Evolutionary conservation across 2,797 vertebrate species (phyloP), one percentile per base, ranked within the genome.

Genomic region (Siniperca scherzeri): DNA sequence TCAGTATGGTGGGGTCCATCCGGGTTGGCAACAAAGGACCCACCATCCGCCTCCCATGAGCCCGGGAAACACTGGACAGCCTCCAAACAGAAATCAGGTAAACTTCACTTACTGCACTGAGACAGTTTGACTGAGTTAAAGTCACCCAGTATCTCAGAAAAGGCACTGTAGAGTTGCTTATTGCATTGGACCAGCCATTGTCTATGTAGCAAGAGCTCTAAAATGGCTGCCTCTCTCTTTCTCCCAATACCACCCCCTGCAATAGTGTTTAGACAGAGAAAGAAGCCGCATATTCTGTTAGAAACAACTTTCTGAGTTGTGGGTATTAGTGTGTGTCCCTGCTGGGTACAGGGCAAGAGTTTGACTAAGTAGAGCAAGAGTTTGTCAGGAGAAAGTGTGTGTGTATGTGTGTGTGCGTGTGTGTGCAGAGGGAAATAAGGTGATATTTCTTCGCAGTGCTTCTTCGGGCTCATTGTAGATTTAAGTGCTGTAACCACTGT

Each of bases 221-320:
- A 98, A 97, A 98, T 98, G 97, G 97, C 97, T 98, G 97, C 97
- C 97, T 96, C 93, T 95, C 93, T 95, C 94, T 95, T 94, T 92
- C 94, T 95, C 95, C 88, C 89, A 86, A 95, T 91, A 93, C 92
- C 92, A 95, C 83, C 90, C 90, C 93, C 90, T 91, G 88, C 94
- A 93, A 86, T 36, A 86, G 88, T 88, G 90, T 90, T 93, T 88
- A 92, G 74, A 88, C 84, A 17, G 61, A 78, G 86, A 89, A 86
- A 90, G 60, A 79, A 83, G 80, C 70, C 73, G 48, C 80, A 55
- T 69, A 55, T 79, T 78, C 59, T 16, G 88, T 38, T 25, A 11
- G 70, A 79, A 77, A 78, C 65, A 21, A 90, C 88, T 93, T 86
- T 81, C 67, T 3, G 81, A 83, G 83, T 55, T 21, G 77, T 59